A percentile compares a stretch with the other conserved stretches of the same genome.
Evolutionary conservation across 2,113 vertebrate genomes (phyloP).

Genomic region (Recurvirostra avosetta): DNA sequence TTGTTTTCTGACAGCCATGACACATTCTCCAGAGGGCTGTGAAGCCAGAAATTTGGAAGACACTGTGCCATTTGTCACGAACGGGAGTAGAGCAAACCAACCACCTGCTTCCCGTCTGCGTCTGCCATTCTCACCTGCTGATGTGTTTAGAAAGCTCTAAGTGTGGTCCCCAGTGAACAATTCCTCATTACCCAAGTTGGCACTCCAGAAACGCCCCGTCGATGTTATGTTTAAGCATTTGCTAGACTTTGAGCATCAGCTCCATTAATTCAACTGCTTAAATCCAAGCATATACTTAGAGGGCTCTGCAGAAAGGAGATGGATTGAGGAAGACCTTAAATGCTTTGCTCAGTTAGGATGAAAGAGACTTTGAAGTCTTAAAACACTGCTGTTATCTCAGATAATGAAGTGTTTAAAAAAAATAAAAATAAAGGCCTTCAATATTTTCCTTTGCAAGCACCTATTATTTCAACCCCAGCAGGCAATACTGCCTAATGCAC

Average conservation of each 20-base stretch:
- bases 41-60: background rate
- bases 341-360: background rate
- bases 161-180: background rate
- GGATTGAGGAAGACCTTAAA: background rate
- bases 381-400: background rate
- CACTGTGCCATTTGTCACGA: background rate
- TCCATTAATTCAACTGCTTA: background rate
- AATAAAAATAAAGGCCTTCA: background rate
- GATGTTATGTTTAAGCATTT: accelerated
- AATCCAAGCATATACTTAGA: background rate
- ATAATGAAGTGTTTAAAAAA: background rate
- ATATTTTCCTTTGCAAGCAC: background rate
- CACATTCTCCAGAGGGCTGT: background rate
- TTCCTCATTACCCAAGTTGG: background rate
- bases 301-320: background rate
- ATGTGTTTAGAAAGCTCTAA: background rate
- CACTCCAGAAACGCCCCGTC: accelerated
- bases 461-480: background rate
- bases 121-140: background rate
- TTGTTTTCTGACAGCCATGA: background rate
- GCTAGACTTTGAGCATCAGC: background rate
- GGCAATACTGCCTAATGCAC: background rate
- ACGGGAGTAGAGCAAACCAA: background rate
- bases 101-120: background rate
- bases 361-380: background rate